Conservation (phyloP, 2,797 vertebrate genomes). For the Galagoides demidoff region DNA sequence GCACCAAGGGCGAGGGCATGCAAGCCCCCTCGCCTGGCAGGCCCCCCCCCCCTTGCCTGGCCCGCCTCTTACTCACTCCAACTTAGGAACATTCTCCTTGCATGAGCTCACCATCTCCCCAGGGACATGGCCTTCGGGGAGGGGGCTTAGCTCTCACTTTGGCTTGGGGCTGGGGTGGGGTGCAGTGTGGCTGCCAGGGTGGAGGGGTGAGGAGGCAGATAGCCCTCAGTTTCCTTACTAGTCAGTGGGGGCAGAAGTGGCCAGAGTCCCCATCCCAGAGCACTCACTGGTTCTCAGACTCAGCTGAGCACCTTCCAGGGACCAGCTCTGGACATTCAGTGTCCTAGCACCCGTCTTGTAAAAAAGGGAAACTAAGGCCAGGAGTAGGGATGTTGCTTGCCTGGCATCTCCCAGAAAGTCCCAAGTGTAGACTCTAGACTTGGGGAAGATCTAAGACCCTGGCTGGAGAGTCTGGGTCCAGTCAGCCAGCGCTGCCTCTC, state of each 20-base stretch:
- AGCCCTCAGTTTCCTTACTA: neutral
- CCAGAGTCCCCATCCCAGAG: neutral
- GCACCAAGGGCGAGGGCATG: slow-evolving; percentile 68
- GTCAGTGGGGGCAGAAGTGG: neutral
- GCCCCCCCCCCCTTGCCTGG: slow-evolving; percentile 60
- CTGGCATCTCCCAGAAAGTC: neutral
- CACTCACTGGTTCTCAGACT: neutral
- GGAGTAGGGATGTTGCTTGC: neutral
- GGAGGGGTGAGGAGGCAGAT: neutral
- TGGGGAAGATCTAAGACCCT: neutral
- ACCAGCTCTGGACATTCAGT: neutral
- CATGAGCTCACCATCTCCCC: slow-evolving; percentile 83
- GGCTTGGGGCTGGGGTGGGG: neutral
- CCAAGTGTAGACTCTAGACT: neutral
- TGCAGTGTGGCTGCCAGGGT: neutral
- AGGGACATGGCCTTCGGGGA: slow-evolving; percentile 77
- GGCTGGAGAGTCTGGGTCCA: neutral
- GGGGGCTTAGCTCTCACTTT: slow-evolving; percentile 72
- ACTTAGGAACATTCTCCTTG: slow-evolving; percentile 81
- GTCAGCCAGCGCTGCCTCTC: neutral
- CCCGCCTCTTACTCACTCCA: slow-evolving; percentile 82
- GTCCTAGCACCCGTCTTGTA: neutral
- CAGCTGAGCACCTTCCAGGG: neutral
- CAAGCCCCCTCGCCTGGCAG: slow-evolving; percentile 58
- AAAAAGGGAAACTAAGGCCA: slow-evolving; percentile 62